phyloP scores from a whole-genome alignment of 2,797 vertebrate genomes.

The Melanotaenia pygmaea region DNA sequence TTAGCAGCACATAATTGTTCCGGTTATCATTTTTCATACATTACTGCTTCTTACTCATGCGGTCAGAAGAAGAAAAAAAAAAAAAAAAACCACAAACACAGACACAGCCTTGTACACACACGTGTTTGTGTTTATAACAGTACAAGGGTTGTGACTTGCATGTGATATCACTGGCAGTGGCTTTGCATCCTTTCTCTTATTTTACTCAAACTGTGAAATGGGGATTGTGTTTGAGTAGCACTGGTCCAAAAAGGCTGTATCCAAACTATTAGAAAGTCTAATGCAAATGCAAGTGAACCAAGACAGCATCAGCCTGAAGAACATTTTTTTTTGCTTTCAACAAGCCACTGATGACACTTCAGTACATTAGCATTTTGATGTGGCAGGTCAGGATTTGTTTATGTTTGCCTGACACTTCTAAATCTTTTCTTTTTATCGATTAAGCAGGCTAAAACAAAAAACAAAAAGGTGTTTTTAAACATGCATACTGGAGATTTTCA shows the following conservation, averaged over 20 bases:
- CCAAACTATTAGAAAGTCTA: background rate
- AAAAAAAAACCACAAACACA: constrained; percentile 16
- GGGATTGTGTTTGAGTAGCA: constrained; percentile 4
- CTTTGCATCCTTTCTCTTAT: background rate
- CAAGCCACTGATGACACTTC: no score
- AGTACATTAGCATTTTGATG: no score
- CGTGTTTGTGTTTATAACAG: background rate
- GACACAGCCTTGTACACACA: constrained; percentile 2
- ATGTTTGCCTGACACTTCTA: no score
- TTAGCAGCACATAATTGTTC: constrained; percentile 49
- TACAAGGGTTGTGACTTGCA: constrained; percentile 15
- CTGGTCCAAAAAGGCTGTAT: background rate
- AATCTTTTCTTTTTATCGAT: no score
- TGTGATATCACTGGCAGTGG: background rate
- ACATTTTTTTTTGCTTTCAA: no score
- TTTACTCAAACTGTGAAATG: background rate
- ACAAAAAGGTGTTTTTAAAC: no score
- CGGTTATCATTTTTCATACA: constrained; percentile 48
- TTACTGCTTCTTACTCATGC: constrained; percentile 30
- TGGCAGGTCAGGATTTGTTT: no score
- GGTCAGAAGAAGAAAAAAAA: background rate
- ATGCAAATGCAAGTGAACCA: background rate
- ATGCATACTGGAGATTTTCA: no score
- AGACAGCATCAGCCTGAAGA: no score
- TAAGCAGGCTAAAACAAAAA: no score